Base-by-base conservation (phyloP, 2,888 invertebrate genomes). In the Aleiodes leptofemur region DNA sequence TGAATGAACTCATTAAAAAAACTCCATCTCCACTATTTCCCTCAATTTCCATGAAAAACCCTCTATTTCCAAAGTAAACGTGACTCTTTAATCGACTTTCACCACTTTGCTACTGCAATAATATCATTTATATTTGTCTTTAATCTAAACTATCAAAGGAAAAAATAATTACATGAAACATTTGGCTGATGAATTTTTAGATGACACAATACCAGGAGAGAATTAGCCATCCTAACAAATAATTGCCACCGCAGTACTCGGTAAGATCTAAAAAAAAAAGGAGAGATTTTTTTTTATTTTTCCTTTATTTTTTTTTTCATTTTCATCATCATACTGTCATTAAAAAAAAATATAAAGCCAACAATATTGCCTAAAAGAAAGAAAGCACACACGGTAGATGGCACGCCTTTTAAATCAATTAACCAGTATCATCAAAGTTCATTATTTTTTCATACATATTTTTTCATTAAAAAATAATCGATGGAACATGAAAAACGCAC, bases 371-470 rank as follows among this genome's bases (percentile, higher is more conserved):
- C 64, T 64, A 64, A 61, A 64, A 72, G 38, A 55, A 48, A 31
- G 29, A 66, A 34, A 73, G 48, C 69, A 69, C 69, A 59, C 61
- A 74, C 70, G 66, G 70, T 74, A 74, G 70, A 43, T 66, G 56
- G 74, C 74, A 74, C 74, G 74, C 74, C 74, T 74, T 66, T 71
- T 31, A 74, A 74, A 70, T 23, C 53, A 74, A 48, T 74, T 74
- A 43, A 74, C 61, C 48, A 61, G 38, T 61, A 61, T 16, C 23
- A 23, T 23, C 64, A 64, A 64, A 38, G 16, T 23, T 48, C 34
- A 43, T 11, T 16, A 55, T 55, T 55, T 55, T 55, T 43, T 3
- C 43, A 11, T 43, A 43, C 23, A 23, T 23, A 23, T 23, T 43
- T 34, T 61, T 64, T 16, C 34, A 34, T 48, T 48, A 4, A 38